These are phyloP conservation scores for Cistogaster globosa DNA, from an alignment of 2,888 invertebrate species.

Conservation along the genomic window DNA sequence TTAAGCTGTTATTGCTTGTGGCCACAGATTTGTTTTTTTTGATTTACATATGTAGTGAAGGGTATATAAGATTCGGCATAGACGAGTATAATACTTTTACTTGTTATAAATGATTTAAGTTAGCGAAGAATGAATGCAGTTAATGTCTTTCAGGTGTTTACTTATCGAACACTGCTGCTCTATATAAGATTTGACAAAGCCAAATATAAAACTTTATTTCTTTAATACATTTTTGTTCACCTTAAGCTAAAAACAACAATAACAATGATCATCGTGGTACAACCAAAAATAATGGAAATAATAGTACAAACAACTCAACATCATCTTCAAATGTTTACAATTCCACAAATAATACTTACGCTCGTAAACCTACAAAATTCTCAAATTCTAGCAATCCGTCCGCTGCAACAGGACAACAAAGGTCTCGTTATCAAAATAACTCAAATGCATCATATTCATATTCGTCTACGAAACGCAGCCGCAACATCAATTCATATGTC, in stretches of 20 bases:
- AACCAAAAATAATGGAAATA: slow-evolving; percentile 35
- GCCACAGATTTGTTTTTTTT: too few relatives aligned
- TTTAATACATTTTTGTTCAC: too few relatives aligned
- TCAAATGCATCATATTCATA: slow-evolving; percentile 75
- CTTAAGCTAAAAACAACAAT: slow-evolving; percentile 41
- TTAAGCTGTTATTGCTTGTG: too few relatives aligned
- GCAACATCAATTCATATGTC: slow-evolving; percentile 58
- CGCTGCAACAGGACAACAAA: slow-evolving; percentile 60
- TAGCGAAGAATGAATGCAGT: too few relatives aligned
- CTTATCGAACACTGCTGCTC: neutral
- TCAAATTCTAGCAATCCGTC: slow-evolving; percentile 48
- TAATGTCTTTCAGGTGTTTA: too few relatives aligned
- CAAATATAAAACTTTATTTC: too few relatives aligned
- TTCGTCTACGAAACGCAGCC: slow-evolving; percentile 79
- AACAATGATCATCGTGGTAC: slow-evolving; percentile 44
- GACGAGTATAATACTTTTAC: too few relatives aligned
- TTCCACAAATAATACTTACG: slow-evolving; percentile 73
- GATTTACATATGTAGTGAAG: too few relatives aligned
- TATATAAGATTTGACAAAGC: neutral
- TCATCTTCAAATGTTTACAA: slow-evolving; percentile 50
- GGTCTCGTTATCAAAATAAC: slow-evolving; percentile 71
- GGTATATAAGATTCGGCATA: too few relatives aligned
- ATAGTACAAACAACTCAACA: slow-evolving; percentile 37
- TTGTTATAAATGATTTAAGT: too few relatives aligned
- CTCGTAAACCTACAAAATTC: slow-evolving; percentile 66